Conservation (phyloP, 2,113 vertebrate species). For the Leuciscus idus region DNA sequence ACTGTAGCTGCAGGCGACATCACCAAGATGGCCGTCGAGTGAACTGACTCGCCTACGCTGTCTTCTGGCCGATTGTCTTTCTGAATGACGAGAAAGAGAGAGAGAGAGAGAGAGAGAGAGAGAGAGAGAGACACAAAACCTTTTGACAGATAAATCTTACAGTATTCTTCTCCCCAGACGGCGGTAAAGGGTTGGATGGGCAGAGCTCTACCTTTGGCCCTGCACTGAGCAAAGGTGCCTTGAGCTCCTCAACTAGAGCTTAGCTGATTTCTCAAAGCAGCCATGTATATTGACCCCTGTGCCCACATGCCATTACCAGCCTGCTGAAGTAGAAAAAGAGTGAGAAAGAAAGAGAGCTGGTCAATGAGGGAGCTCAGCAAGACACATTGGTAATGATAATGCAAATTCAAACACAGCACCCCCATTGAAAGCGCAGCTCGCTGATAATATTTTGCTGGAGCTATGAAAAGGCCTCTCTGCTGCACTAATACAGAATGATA, state of each 20-base stretch:
- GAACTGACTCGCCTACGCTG: slow-evolving; percentile 4
- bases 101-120: slow-evolving; percentile 10
- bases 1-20: neutral
- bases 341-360: slow-evolving; percentile 5
- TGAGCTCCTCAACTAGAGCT: slow-evolving; percentile 26
- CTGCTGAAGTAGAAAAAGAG: slow-evolving; percentile 28
- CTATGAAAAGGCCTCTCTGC: slow-evolving; percentile 24
- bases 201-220: slow-evolving; percentile 7
- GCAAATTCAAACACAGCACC: slow-evolving; percentile 17
- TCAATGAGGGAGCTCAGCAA: slow-evolving; percentile 16
- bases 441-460: slow-evolving; percentile 31
- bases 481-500: slow-evolving; percentile 37
- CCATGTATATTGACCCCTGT: slow-evolving; percentile 34
- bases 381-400: slow-evolving; percentile 15
- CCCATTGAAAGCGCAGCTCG: slow-evolving; percentile 2
- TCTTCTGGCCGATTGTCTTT: neutral
- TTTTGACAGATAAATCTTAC: slow-evolving; percentile 28
- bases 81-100: slow-evolving; percentile 28
- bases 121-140: neutral
- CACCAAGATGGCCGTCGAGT: neutral
- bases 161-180: slow-evolving; percentile 12
- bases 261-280: slow-evolving; percentile 27
- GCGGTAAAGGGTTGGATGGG: slow-evolving; percentile 24
- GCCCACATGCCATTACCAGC: slow-evolving; percentile 37
- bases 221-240: slow-evolving; percentile 23